phyloP scores from a whole-genome alignment of 2,888 invertebrate species.

The Drosophila pegasa region DNA sequence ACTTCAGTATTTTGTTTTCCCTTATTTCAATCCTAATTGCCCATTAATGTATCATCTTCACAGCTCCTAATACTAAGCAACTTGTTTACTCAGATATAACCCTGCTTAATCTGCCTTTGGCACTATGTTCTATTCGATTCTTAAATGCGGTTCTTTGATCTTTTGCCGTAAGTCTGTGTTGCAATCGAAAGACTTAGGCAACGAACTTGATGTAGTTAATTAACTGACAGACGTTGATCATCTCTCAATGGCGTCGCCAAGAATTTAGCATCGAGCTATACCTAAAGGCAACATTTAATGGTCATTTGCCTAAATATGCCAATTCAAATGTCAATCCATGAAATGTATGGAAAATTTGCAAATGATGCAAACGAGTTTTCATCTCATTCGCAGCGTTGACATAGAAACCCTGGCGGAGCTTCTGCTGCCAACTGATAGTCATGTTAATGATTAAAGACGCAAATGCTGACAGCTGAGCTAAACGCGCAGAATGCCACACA shows the following conservation, averaged over 20 bases:
- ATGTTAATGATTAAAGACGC: slow-evolving; percentile 60
- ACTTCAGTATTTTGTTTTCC: neutral
- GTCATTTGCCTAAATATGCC: slow-evolving; percentile 77
- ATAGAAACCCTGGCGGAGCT: slow-evolving; percentile 60
- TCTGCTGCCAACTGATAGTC: slow-evolving; percentile 34
- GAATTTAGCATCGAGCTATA: slow-evolving; percentile 28
- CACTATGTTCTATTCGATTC: slow-evolving; percentile 6
- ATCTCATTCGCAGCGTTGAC: slow-evolving; percentile 60
- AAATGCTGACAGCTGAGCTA: slow-evolving; percentile 41
- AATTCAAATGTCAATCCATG: slow-evolving; percentile 69
- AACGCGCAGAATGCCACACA: neutral
- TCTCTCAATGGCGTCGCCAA: slow-evolving; percentile 45
- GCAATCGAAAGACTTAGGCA: slow-evolving; percentile 63
- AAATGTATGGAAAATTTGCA: slow-evolving; percentile 59
- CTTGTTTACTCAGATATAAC: neutral
- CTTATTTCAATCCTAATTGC: neutral
- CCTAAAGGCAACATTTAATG: slow-evolving; percentile 55
- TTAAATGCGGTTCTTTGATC: slow-evolving; percentile 34
- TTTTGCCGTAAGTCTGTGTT: slow-evolving; percentile 22
- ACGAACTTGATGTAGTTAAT: slow-evolving; percentile 54
- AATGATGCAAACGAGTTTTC: slow-evolving; percentile 66
- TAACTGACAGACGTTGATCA: slow-evolving; percentile 31
- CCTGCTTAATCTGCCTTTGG: neutral
- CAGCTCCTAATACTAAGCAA: neutral
- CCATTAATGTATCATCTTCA: neutral